Base-by-base conservation (phyloP, 2,113 vertebrate genomes). In the Pungitius pungitius region DNA sequence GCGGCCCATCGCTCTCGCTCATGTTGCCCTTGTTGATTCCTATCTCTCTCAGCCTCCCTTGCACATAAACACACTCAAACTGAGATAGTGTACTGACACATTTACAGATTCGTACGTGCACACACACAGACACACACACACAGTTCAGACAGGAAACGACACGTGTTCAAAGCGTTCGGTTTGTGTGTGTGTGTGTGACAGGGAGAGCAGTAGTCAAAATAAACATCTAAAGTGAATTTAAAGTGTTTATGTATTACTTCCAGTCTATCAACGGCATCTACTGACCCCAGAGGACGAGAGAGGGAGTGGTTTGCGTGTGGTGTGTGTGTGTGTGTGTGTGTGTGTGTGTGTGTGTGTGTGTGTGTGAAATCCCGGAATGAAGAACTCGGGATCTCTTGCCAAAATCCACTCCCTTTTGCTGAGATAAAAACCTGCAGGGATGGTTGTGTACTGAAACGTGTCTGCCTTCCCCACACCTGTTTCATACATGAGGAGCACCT, bases 241-340 rank as follows among this genome's bases (percentile, higher is more conserved):
- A 73, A 59, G 57, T 82, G 74, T 82, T 82, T 85, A 73, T 69
- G 24, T 43, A 39, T 18, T 73, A 77, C 52, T 81, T 87, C 81
- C 80, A 83, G 73, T 75, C 42, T 87, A 88, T 91, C 88, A 62
- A 18, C 79, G 52, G 49, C 65, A 89, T 87, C 77, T 72, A 22
- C 47, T 40, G 69, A 65, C 71, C 59, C 69, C 73, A 74, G 65
- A 14, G 35, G 57, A 14, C 45, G 39, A 24, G 17, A 3, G 65
- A 10, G 61, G 6, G 76, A 4, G 42, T 40, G 45, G 62, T 43
- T 40, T 69, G 6, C 8, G 35, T 55, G 61, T 73, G n/a, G 43
- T 60, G 54, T 58, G 59, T 57, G 43, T 54, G 56, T 47, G 37
- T 52, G 43, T 30, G 37, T 67, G 26, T 43, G 12, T 13, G 42